phyloP scores from a whole-genome alignment of 2,113 vertebrate species.

The Phyllostomus hastatus region DNA sequence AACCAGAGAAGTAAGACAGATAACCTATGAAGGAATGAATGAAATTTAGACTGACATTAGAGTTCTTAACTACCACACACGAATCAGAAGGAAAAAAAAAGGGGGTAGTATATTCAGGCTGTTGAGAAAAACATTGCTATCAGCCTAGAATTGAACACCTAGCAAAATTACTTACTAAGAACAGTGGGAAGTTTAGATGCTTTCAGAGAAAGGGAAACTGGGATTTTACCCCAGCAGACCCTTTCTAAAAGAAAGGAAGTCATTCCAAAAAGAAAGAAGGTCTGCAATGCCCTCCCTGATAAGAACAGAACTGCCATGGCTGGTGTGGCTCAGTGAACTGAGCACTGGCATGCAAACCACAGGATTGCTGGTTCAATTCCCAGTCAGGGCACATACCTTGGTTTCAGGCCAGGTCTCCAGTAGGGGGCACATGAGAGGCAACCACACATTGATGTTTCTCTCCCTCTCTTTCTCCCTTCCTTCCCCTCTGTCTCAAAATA shows the following conservation, averaged over 20 bases:
- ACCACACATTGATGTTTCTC: too few species aligned
- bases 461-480: too few species aligned
- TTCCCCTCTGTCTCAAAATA: too few species aligned
- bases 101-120: background rate
- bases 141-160: background rate
- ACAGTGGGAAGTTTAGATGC: background rate
- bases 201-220: background rate
- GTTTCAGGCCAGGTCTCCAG: too few species aligned
- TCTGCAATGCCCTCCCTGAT: background rate
- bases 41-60: background rate
- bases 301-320: background rate
- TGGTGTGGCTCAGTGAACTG: too few species aligned
- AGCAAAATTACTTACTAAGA: background rate
- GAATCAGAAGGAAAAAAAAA: background rate
- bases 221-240: background rate
- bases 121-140: background rate
- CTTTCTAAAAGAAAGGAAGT: background rate
- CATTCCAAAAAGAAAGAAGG: background rate
- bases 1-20: background rate
- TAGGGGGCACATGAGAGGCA: too few species aligned
- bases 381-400: too few species aligned
- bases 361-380: too few species aligned
- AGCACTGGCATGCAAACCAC: too few species aligned
- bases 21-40: background rate
- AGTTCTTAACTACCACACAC: background rate